A percentile compares a stretch with the other conserved stretches of the same genome.
Evolutionary conservation across 2,797 vertebrate species (phyloP).

Genomic region (Sorex maritimensis): DNA sequence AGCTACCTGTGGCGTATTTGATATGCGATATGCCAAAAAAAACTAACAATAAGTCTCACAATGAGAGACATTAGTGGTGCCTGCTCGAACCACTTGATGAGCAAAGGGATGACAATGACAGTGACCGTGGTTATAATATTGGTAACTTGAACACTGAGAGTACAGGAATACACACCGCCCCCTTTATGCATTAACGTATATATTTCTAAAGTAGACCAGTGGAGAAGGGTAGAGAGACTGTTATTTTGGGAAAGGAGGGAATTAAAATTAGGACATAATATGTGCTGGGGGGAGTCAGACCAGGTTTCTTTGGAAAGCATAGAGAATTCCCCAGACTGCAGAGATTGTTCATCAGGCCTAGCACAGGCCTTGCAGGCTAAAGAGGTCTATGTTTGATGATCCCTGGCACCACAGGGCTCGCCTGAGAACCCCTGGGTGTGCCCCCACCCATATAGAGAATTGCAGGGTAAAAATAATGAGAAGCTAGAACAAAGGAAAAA

Average conservation of each 20-base stretch:
- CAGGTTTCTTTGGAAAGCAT: slow-evolving; percentile 23
- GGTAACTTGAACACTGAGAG: slow-evolving; percentile 3
- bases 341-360: too few species aligned
- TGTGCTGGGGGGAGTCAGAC: background rate
- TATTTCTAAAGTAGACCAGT: background rate
- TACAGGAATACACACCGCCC: background rate
- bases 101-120: too few species aligned
- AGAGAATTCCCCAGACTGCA: background rate
- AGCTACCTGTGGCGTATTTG: too few species aligned
- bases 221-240: background rate
- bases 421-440: too few species aligned
- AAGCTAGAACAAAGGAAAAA: background rate
- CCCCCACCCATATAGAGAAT: background rate
- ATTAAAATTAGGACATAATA: slow-evolving; percentile 31
- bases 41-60: too few species aligned
- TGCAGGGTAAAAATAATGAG: slow-evolving; percentile 39
- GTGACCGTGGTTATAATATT: background rate
- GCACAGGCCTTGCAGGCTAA: too few species aligned
- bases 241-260: slow-evolving; percentile 47
- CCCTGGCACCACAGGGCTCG: too few species aligned
- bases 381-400: too few species aligned
- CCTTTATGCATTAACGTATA: background rate
- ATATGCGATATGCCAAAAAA: too few species aligned
- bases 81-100: too few species aligned
- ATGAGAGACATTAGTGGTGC: too few species aligned